These are phyloP conservation scores for Cephus rjabovi DNA, from an alignment of 2,888 invertebrate species.

Conservation along the genomic window DNA sequence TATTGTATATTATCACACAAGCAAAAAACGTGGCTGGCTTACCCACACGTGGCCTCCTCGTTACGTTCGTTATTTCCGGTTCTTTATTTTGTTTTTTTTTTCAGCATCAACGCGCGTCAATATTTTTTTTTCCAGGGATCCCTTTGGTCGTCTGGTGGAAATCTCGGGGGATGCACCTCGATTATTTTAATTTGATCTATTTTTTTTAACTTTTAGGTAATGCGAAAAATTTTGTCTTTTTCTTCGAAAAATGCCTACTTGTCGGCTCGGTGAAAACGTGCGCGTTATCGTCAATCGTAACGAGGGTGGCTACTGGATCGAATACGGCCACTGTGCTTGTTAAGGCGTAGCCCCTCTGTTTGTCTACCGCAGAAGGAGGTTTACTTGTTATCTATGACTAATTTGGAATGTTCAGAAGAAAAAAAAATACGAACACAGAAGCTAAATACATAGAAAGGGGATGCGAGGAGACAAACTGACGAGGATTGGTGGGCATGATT, in stretches of 20 bases:
- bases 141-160: neutral
- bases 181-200: neutral
- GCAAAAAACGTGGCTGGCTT: neutral
- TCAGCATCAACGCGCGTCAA: neutral
- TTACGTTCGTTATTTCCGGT: neutral
- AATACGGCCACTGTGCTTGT: neutral
- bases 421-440: neutral
- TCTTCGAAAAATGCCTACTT: neutral
- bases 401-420: constrained; percentile 13
- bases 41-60: constrained; percentile 2
- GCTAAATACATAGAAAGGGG: neutral
- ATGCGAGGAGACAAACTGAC: neutral
- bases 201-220: neutral
- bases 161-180: neutral
- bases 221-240: neutral
- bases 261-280: too few relatives aligned
- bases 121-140: neutral
- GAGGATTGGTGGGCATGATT: neutral
- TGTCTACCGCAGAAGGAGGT: neutral
- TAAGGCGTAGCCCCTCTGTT: neutral
- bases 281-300: neutral
- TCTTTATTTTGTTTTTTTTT: neutral
- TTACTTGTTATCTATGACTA: constrained; percentile 2
- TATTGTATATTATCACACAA: constrained; percentile 4
- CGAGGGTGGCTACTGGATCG: neutral